Base-by-base conservation (phyloP, 2,888 invertebrate species). In the Limnephilus lunatus region DNA sequence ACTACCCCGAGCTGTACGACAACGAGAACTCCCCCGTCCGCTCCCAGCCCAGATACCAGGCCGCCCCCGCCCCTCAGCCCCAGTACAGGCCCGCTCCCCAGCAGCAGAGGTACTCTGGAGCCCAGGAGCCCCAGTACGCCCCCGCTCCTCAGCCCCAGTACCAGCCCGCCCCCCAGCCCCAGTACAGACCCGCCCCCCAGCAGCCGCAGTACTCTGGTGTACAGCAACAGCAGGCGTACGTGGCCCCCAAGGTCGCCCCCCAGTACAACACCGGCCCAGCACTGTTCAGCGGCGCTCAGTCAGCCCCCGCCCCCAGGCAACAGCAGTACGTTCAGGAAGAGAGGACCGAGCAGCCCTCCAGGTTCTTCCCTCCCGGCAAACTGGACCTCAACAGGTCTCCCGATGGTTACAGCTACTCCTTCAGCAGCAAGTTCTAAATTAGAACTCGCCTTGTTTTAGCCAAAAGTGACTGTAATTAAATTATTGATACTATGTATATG, bases 351-450 rank as follows among this genome's bases (percentile, higher is more conserved):
- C 96, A 97, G 48, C 98, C 98, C 32, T 97, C 97, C 94, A 97
- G 97, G 94, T 98, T 98, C 96, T 98, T 97, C 95, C 98, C 98
- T 90, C 98, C 98, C 53, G 98, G 98, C 94, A 98, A 98, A 95
- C 97, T 98, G 94, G 97, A 97, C 94, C 96, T 98, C 94, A 98
- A 98, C 96, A 97, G 98, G 95, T 98, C 98, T 92, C 98, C 98
- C 82, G 98, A 98, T 94, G 98, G 98, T 94, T 98, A 97, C 96
- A 98, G 98, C 94, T 98, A 98, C 96, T 98, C 97, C 94, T 98
- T 98, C 96, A 98, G 97, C 96, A 98, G 93, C 92, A 93, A 92
- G 85, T 88, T 91, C 91, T 92, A 93, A 90, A 90, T 90, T 39
- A 82, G 32, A 90, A 81, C 81, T 87, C 81, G 68, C 81, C 89